A percentile compares a stretch with the other conserved stretches of the same genome.
These are phyloP conservation scores for Micoletzkya japonica DNA, from an alignment of 2,888 invertebrate genomes.

Conservation along the genomic window DNA sequence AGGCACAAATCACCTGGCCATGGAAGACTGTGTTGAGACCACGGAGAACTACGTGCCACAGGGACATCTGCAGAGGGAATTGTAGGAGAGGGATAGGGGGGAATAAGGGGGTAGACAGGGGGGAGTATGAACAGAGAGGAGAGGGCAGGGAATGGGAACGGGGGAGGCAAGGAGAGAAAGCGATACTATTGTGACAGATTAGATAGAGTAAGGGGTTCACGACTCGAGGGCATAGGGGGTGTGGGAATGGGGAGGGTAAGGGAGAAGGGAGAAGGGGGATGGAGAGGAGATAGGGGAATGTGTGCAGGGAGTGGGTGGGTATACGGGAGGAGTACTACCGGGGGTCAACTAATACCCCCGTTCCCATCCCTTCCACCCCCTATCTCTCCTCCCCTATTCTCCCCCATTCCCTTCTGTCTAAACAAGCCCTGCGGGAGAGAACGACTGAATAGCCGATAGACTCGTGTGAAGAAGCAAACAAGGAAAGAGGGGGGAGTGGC, in stretches of 20 bases:
- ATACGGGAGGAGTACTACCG: neutral
- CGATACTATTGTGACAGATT: too few relatives aligned
- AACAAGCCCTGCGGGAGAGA: too few relatives aligned
- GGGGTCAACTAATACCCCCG: neutral
- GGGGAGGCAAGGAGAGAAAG: neutral
- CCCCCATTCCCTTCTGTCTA: neutral
- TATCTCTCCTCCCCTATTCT: neutral
- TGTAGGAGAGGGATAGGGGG: constrained; percentile 2
- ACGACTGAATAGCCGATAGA: too few relatives aligned
- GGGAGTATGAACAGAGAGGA: neutral
- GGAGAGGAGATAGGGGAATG: neutral
- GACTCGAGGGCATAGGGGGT: too few relatives aligned
- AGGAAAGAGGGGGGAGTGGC: too few relatives aligned
- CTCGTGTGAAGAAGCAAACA: too few relatives aligned
- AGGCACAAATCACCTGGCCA: constrained; percentile 49
- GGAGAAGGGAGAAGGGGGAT: neutral
- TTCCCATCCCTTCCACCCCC: neutral
- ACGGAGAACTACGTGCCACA: constrained; percentile 51
- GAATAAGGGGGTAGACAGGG: neutral
- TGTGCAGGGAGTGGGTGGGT: neutral
- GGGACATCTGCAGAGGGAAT: constrained; percentile 45
- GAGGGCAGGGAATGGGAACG: neutral
- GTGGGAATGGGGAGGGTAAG: neutral
- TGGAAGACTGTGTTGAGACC: constrained; percentile 49
- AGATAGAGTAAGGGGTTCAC: too few relatives aligned